Conservation (phyloP, 2,113 vertebrate species). For the Baryphthengus martii region DNA sequence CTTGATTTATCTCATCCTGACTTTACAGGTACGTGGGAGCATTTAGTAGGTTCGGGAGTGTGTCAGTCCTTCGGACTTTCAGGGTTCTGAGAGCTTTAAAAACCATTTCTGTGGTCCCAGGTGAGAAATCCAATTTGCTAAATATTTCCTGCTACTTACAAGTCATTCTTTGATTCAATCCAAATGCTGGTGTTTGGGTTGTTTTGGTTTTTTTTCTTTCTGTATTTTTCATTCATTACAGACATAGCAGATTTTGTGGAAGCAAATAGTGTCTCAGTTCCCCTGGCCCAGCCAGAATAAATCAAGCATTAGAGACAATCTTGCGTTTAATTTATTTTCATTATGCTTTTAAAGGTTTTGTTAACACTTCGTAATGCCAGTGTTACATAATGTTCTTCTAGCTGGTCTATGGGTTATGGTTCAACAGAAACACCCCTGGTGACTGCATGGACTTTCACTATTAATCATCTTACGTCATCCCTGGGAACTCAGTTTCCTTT, state of each 20-base stretch:
- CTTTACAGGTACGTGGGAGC: slow-evolving; percentile 83
- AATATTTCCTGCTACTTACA: not conserved
- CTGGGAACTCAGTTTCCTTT: not conserved
- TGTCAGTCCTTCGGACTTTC: slow-evolving; percentile 90
- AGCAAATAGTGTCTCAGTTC: slow-evolving; percentile 69
- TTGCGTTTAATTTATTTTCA: not conserved
- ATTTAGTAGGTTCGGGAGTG: slow-evolving; percentile 77
- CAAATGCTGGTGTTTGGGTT: not conserved
- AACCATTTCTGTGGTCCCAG: slow-evolving; percentile 93
- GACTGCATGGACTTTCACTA: not conserved
- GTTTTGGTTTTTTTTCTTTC: not conserved
- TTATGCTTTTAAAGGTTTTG: not conserved
- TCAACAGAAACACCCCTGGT: not conserved
- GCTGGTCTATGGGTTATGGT: not conserved
- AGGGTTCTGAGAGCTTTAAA: slow-evolving; percentile 91
- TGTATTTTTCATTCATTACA: slow-evolving; percentile 46
- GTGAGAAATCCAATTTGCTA: slow-evolving; percentile 71
- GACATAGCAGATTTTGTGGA: slow-evolving; percentile 77
- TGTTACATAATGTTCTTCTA: not conserved
- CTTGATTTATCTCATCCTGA: not conserved
- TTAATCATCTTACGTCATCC: not conserved
- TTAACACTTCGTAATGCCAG: not conserved
- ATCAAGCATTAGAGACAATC: slow-evolving; percentile 73
- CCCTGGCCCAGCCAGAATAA: slow-evolving; percentile 70
- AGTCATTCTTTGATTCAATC: not conserved